Conservation (phyloP, 1,140 invertebrate species). For the Hyposmocoma kahamanoa region DNA sequence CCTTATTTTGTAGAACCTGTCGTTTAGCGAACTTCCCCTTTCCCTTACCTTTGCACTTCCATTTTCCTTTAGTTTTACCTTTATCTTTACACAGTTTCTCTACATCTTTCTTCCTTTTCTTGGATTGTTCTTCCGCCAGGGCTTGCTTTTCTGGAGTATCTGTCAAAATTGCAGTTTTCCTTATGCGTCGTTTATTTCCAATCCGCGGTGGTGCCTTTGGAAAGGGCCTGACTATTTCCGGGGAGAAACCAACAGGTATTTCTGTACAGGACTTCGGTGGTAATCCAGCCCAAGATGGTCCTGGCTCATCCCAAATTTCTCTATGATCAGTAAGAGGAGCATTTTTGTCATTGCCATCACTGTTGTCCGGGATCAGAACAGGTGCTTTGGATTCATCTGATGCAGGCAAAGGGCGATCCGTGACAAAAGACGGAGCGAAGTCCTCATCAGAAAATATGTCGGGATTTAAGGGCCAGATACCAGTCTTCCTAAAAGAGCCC, state of each 20-base stretch:
- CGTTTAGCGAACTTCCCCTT: background rate
- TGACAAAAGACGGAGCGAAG: slow-evolving; percentile 27
- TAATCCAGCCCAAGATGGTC: background rate
- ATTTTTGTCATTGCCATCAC: too few species aligned
- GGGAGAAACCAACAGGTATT: background rate
- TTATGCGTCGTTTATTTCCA: background rate
- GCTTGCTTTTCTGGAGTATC: slow-evolving; percentile 5
- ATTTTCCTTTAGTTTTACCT: slow-evolving; percentile 2
- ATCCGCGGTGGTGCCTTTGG: slow-evolving; percentile 4
- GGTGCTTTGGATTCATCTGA: background rate
- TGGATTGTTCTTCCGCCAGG: slow-evolving; percentile 3
- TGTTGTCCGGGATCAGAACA: too few species aligned
- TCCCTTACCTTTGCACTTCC: background rate
- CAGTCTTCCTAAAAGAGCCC: slow-evolving; percentile 46
- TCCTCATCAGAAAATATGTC: slow-evolving; percentile 46
- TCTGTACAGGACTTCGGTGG: background rate
- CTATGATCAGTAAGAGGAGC: too few species aligned
- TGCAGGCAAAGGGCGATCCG: slow-evolving; percentile 5
- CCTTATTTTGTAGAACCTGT: background rate
- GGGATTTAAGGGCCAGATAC: slow-evolving; percentile 47
- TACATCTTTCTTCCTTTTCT: background rate
- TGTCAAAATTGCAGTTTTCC: slow-evolving; percentile 1
- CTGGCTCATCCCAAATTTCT: background rate
- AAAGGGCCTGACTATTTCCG: background rate
- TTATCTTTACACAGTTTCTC: slow-evolving; percentile 1